Percentiles rank a stretch among this genome's conserved stretches.
Evolutionary conservation across 2,797 vertebrate genomes (phyloP).

Genomic region (Steatocranus sp.): DNA sequence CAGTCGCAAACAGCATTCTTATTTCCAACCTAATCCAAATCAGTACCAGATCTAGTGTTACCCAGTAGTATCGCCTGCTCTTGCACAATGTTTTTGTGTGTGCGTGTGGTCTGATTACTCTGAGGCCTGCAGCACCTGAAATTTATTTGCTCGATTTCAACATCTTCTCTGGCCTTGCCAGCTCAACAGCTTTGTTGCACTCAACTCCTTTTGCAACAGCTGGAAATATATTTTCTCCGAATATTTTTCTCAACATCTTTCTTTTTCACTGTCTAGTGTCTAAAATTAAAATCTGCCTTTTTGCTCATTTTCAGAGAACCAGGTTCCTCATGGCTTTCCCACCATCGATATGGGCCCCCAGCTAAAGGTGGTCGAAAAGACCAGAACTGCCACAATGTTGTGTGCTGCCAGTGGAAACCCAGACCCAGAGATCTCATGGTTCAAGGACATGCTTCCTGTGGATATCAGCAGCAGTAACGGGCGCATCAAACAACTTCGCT

Average conservation of each 20-base stretch:
- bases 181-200: slow-evolving; percentile 23
- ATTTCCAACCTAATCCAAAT: slow-evolving; percentile 26
- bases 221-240: slow-evolving; percentile 1
- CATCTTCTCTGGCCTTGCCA: slow-evolving; percentile 22
- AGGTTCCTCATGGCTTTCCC: slow-evolving; percentile 91
- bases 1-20: slow-evolving; percentile 28
- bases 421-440: slow-evolving; percentile 96
- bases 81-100: neutral
- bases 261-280: neutral
- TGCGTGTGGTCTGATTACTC: slow-evolving; percentile 1
- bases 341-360: slow-evolving; percentile 96
- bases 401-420: slow-evolving; percentile 95
- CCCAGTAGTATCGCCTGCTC: neutral
- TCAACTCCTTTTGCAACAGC: slow-evolving; percentile 2
- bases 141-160: slow-evolving; percentile 29
- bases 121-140: slow-evolving; percentile 22
- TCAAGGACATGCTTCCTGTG: slow-evolving; percentile 95
- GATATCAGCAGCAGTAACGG: slow-evolving; percentile 91
- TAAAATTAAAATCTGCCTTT: neutral
- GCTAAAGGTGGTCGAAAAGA: slow-evolving; percentile 94
- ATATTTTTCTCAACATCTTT: slow-evolving; percentile 4
- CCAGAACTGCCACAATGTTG: slow-evolving; percentile 93
- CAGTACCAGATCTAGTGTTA: neutral
- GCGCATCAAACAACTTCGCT: slow-evolving; percentile 95
- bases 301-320: slow-evolving; percentile 79